phyloP scores from a whole-genome alignment of 2,888 invertebrate genomes.

The Latheticus oryzae region DNA sequence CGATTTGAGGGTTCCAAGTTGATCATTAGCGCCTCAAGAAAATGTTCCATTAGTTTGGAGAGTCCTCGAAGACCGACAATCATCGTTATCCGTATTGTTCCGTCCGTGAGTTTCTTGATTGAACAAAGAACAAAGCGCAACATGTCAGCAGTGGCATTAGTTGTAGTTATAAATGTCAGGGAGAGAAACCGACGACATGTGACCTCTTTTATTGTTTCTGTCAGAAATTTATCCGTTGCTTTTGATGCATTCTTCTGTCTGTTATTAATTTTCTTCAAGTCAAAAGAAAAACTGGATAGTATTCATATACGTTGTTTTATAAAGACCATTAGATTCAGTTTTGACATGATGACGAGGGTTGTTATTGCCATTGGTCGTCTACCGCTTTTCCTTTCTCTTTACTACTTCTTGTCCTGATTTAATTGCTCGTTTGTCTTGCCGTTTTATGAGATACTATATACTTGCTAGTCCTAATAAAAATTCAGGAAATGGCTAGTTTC shows the following conservation, averaged over 20 bases:
- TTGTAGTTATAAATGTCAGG: constrained; percentile 63
- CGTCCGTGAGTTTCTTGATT: constrained; percentile 55
- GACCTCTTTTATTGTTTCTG: constrained; percentile 61
- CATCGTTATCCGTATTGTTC: constrained; percentile 65
- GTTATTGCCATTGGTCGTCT: constrained; percentile 50
- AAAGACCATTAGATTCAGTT: constrained; percentile 55
- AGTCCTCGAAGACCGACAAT: constrained; percentile 63
- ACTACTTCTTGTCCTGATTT: constrained; percentile 59
- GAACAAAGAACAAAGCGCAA: constrained; percentile 60
- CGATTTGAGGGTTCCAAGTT: constrained; percentile 55
- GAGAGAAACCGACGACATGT: constrained; percentile 54
- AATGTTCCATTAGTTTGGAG: constrained; percentile 63
- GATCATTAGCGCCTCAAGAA: constrained; percentile 63
- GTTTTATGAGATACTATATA: constrained; percentile 52
- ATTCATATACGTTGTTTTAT: constrained; percentile 53
- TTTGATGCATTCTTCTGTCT: constrained; percentile 56
- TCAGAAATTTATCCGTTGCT: constrained; percentile 47
- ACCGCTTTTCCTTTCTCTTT: constrained; percentile 55
- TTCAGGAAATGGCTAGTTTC: constrained; percentile 43
- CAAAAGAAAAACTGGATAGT: constrained; percentile 50
- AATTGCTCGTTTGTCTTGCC: constrained; percentile 62
- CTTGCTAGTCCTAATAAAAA: constrained; percentile 48
- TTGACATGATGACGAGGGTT: constrained; percentile 56
- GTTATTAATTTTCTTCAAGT: constrained; percentile 55
- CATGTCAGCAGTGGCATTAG: constrained; percentile 60